A percentile compares a stretch with the other conserved stretches of the same genome.
phyloP scores from a whole-genome alignment of 2,888 invertebrate species.

The Apotomis capreana region DNA sequence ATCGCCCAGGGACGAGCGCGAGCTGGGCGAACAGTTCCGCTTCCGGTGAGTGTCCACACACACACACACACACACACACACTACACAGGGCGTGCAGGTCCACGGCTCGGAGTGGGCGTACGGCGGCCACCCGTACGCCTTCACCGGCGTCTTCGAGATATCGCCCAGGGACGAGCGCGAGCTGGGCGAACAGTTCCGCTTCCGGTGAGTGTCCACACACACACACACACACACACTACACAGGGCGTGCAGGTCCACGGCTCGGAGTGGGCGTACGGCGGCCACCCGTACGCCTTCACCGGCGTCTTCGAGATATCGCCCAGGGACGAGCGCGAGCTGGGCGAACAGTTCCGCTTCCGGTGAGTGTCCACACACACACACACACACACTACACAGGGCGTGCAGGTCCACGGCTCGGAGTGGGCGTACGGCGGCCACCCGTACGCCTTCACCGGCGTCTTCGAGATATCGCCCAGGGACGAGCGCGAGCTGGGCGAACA shows the following conservation, averaged over 20 bases:
- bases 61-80: too few species aligned
- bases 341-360: constrained; percentile 99
- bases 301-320: constrained; percentile 99
- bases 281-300: constrained; percentile 97
- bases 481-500: too few species aligned
- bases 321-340: constrained; percentile 96
- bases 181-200: constrained; percentile 98
- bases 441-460: too few species aligned
- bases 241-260: too few species aligned
- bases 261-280: constrained; percentile 88
- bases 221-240: constrained; percentile 44
- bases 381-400: too few species aligned
- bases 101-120: constrained; percentile 90
- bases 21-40: constrained; percentile 98
- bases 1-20: constrained; percentile 95
- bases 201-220: constrained; percentile 85
- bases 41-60: constrained; percentile 87
- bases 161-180: constrained; percentile 97
- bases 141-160: constrained; percentile 99
- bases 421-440: too few species aligned
- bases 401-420: too few species aligned
- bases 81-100: constrained; percentile 99
- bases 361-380: constrained; percentile 60
- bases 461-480: too few species aligned
- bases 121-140: constrained; percentile 96